phyloP scores from a whole-genome alignment of 2,797 vertebrate species.

The Arvicola amphibius region DNA sequence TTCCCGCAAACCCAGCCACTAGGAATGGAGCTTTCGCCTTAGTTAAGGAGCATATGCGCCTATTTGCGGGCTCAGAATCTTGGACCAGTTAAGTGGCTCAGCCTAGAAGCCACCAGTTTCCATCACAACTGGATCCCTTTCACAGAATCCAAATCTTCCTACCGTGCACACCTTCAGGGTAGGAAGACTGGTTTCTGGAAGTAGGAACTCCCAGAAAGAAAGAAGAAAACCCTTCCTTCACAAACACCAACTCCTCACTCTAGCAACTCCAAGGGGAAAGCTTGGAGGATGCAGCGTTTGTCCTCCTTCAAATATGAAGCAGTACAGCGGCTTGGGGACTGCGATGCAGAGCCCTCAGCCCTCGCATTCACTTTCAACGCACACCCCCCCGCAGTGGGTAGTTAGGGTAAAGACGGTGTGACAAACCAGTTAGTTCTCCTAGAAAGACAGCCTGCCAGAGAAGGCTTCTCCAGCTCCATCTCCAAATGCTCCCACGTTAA shows the following conservation, averaged over 20 bases:
- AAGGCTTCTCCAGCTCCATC: background rate
- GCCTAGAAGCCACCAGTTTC: background rate
- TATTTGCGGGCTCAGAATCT: background rate
- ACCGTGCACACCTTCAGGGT: background rate
- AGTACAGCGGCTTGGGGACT: no score
- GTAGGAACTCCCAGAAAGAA: background rate
- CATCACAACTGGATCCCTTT: background rate
- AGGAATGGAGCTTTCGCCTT: background rate
- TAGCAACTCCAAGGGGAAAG: background rate
- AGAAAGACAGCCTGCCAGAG: background rate
- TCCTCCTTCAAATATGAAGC: background rate
- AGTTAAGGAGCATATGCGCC: background rate
- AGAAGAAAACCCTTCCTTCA: background rate
- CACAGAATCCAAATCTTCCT: background rate
- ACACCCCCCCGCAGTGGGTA: background rate
- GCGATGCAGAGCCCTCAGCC: background rate
- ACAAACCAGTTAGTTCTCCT: background rate
- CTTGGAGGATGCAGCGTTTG: no score
- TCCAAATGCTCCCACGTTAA: background rate
- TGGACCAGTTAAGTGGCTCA: background rate
- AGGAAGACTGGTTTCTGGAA: background rate
- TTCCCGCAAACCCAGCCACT: background rate
- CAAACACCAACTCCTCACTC: background rate
- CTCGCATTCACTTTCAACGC: background rate
- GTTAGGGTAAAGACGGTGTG: background rate